These are phyloP conservation scores for cat (Felis catus) DNA, from an alignment of 2,113 vertebrate genomes.

Conservation along the genomic window F.catus_Fca126_mat1.0 CM031412.1:109540501-109541000, in stretches of 20 bases:
- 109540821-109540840: neutral
- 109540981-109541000: neutral
- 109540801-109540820: accelerated
- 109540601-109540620: conserved; percentile 88
- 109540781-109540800: accelerated
- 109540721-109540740: neutral
- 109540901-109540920: neutral
- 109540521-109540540: conserved; percentile 87
- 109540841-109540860: neutral
- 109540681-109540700: conserved; percentile 46
- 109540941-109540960: neutral
- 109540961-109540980: neutral
- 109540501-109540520: conserved; percentile 84
- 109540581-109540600: conserved; percentile 85
- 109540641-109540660: conserved; percentile 89
- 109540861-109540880: neutral
- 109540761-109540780: accelerated
- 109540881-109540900: neutral
- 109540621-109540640: conserved; percentile 89
- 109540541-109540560: conserved; percentile 86
- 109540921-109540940: neutral
- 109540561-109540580: conserved; percentile 82
- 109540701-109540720: neutral
- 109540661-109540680: conserved; percentile 88
- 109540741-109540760: neutral